Percentiles rank a stretch among this genome's conserved stretches.
These are phyloP conservation scores for Lasiommata megera DNA, from an alignment of 2,888 invertebrate genomes.

Conservation along the genomic window DNA sequence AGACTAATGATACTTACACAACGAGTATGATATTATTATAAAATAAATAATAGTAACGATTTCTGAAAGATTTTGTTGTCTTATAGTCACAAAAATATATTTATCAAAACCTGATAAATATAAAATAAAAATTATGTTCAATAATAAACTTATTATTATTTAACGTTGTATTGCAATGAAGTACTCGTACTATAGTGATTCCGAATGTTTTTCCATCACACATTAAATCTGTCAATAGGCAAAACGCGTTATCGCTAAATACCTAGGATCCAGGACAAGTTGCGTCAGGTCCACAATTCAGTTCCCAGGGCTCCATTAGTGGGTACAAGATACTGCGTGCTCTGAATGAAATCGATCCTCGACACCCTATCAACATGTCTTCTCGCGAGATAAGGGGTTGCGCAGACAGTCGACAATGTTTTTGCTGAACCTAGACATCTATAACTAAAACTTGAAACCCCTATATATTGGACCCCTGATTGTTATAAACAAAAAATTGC, in stretches of 20 bases:
- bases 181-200: background rate
- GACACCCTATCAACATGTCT: constrained; percentile 56
- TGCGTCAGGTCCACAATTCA: constrained; percentile 20
- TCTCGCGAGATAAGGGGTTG: constrained; percentile 5
- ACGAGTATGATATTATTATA: too few species aligned
- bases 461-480: too few species aligned
- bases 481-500: too few species aligned
- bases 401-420: background rate
- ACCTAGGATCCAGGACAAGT: constrained; percentile 19
- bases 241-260: constrained; percentile 21
- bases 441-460: too few species aligned
- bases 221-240: constrained; percentile 13
- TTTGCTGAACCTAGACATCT: background rate
- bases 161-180: too few species aligned
- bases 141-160: too few species aligned
- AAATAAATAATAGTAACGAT: too few species aligned
- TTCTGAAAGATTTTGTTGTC: too few species aligned
- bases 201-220: background rate
- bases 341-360: constrained; percentile 52
- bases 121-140: too few species aligned
- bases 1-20: too few species aligned
- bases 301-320: constrained; percentile 69
- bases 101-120: too few species aligned
- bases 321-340: constrained; percentile 52
- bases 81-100: too few species aligned